These are phyloP conservation scores for Cataglyphis albicans DNA, from an alignment of 2,888 invertebrate genomes.

Conservation along the genomic window DNA sequence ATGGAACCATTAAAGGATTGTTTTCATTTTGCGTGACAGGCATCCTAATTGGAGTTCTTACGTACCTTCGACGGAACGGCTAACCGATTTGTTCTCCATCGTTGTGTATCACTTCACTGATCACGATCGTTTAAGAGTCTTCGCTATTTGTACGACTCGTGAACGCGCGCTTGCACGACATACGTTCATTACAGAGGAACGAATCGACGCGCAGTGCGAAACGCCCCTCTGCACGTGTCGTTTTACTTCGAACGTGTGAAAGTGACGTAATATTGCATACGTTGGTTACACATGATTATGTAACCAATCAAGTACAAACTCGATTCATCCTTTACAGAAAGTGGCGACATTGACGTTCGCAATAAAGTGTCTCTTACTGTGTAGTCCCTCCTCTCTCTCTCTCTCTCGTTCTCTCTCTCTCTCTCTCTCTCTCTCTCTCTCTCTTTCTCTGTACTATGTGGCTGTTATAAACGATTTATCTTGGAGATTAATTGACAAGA, in stretches of 20 bases:
- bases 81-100: constrained; percentile 2
- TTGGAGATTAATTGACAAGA: neutral
- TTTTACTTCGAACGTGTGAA: constrained; percentile 4
- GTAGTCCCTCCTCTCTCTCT: neutral
- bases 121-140: neutral
- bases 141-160: constrained; percentile 10
- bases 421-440: neutral
- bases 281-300: neutral
- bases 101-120: constrained; percentile 33
- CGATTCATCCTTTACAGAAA: neutral
- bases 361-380: neutral
- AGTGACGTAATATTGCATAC: constrained; percentile 17
- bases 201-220: neutral
- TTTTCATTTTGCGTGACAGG: neutral
- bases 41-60: neutral
- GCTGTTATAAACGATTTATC: neutral
- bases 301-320: neutral
- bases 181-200: constrained; percentile 11
- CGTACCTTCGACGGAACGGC: constrained; percentile 12
- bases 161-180: neutral
- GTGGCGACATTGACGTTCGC: neutral
- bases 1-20: neutral
- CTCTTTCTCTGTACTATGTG: neutral
- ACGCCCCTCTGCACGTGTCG: constrained; percentile 19
- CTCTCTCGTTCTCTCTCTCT: neutral